phyloP scores from a whole-genome alignment of 2,113 vertebrate species.

The Grammatotria lemairii region DNA sequence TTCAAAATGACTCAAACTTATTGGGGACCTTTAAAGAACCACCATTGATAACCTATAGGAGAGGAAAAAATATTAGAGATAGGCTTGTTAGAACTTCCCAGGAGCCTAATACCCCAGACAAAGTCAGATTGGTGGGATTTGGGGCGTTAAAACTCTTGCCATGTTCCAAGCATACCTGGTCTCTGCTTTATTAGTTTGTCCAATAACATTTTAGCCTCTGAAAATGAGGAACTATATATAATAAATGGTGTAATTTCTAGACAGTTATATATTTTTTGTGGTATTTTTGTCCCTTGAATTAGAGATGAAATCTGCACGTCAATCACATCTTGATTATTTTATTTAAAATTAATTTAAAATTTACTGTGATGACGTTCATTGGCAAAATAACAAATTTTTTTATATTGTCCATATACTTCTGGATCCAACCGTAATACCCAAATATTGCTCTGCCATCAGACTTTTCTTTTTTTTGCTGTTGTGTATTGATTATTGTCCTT shows the following conservation, averaged over 20 bases:
- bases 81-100: neutral
- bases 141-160: neutral
- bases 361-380: neutral
- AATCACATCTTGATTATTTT: neutral
- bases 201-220: neutral
- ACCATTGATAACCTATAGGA: neutral
- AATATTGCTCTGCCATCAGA: neutral
- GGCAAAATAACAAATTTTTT: neutral
- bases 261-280: neutral
- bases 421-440: neutral
- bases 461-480: neutral
- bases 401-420: neutral
- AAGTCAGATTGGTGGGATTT: neutral
- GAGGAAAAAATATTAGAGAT: neutral
- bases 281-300: neutral
- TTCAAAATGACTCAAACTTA: neutral
- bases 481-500: neutral
- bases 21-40: neutral
- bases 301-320: neutral
- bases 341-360: accelerated
- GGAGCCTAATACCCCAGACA: neutral
- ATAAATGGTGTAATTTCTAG: neutral
- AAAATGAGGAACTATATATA: neutral
- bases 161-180: neutral
- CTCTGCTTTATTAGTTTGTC: neutral